These are phyloP conservation scores for Acrobasis suavella DNA, from an alignment of 2,888 invertebrate genomes.

Conservation along the genomic window DNA sequence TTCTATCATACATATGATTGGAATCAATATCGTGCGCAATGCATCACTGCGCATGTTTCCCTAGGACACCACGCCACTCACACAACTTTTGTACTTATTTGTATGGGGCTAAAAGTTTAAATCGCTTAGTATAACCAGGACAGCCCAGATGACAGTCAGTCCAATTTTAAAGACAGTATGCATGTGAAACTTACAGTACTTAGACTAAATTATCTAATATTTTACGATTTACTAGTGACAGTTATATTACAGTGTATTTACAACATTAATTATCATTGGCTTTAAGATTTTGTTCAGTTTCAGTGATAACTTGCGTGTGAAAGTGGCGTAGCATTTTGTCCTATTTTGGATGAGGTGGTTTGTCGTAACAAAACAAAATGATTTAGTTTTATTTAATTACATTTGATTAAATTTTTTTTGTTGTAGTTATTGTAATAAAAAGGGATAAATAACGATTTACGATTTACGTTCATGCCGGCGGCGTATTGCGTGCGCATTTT, in stretches of 20 bases:
- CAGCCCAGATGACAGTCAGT: conserved; percentile 67
- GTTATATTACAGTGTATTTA: conserved; percentile 17
- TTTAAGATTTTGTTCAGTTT: conserved; percentile 11
- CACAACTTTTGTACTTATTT: conserved; percentile 37
- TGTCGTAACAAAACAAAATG: neutral
- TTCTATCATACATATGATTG: conserved; percentile 66
- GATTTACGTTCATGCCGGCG: conserved; percentile 5
- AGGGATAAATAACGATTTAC: neutral
- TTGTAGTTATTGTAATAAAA: neutral
- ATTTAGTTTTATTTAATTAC: neutral
- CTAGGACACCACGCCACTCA: conserved; percentile 37
- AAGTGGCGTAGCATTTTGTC: conserved; percentile 12
- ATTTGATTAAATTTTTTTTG: neutral
- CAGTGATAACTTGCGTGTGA: conserved; percentile 18
- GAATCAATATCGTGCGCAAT: conserved; percentile 79
- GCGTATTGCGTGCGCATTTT: conserved; percentile 16
- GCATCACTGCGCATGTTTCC: conserved; percentile 76
- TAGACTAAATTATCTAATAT: conserved; percentile 40
- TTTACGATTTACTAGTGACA: conserved; percentile 27
- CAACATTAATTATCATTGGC: neutral
- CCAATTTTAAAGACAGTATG: conserved; percentile 63
- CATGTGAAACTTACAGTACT: conserved; percentile 55
- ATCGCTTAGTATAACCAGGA: conserved; percentile 27
- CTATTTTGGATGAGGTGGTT: conserved; percentile 5
- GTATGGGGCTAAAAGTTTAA: conserved; percentile 26